Conservation (phyloP, 2,888 invertebrate species). For the Trichopria drosophilae region DNA sequence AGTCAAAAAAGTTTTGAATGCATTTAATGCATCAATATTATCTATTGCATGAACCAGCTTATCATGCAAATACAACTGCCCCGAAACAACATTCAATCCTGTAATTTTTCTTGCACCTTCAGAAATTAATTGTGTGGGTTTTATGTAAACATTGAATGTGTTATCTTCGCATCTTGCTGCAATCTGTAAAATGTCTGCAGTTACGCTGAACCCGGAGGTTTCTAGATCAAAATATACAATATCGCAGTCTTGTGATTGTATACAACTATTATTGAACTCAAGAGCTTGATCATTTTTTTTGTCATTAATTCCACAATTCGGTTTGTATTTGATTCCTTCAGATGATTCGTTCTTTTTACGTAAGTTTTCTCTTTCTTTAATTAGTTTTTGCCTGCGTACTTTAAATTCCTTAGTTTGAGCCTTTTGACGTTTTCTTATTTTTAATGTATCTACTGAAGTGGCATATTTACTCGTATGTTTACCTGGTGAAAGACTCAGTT, state of each 20-base stretch:
- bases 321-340: slow-evolving; percentile 17
- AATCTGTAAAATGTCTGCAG: slow-evolving; percentile 35
- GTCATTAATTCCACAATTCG: slow-evolving; percentile 33
- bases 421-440: slow-evolving; percentile 2
- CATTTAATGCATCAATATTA: slow-evolving; percentile 20
- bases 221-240: slow-evolving; percentile 26
- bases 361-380: slow-evolving; percentile 11
- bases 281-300: slow-evolving; percentile 8
- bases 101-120: slow-evolving; percentile 4
- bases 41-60: slow-evolving; percentile 12
- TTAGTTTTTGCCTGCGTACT: slow-evolving; percentile 12
- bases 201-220: slow-evolving; percentile 19
- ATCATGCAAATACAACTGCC: slow-evolving; percentile 15
- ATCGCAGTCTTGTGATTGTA: slow-evolving; percentile 13
- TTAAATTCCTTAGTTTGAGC: slow-evolving; percentile 6
- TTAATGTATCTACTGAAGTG: slow-evolving; percentile 2
- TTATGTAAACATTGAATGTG: slow-evolving; percentile 20
- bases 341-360: slow-evolving; percentile 18
- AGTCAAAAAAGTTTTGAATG: too few relatives aligned
- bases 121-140: slow-evolving; percentile 15
- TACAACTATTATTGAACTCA: neutral
- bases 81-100: slow-evolving; percentile 11
- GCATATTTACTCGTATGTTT: slow-evolving; percentile 7
- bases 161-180: slow-evolving; percentile 26
- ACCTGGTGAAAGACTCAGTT: slow-evolving; percentile 10